phyloP scores from a whole-genome alignment of 92 coral and sea anemone species.

The Montipora capitata region DNA sequence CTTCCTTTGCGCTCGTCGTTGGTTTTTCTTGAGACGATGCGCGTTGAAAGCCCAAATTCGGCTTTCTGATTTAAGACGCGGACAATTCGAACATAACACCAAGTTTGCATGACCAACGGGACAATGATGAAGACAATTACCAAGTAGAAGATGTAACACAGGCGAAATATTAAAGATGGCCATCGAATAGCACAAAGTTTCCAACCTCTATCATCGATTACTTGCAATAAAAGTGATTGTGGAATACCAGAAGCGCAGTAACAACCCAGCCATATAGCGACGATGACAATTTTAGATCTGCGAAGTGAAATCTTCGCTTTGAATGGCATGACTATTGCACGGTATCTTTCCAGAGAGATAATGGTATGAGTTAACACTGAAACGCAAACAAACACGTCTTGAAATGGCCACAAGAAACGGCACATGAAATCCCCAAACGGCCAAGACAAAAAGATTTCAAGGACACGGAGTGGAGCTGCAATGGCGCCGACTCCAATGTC shows the following conservation, averaged over 20 bases:
- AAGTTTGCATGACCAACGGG: conserved; percentile 80
- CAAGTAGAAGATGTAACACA: conserved; percentile 68
- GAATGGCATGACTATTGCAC: conserved; percentile 85
- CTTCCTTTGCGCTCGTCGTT: conserved; percentile 46
- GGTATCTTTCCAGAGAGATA: conserved; percentile 82
- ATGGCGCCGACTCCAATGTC: conserved; percentile 66
- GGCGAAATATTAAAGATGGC: conserved; percentile 65
- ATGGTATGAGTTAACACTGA: conserved; percentile 84
- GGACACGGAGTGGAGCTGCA: conserved; percentile 63
- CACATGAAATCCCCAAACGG: conserved; percentile 71
- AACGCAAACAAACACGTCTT: conserved; percentile 85
- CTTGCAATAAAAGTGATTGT: conserved; percentile 41
- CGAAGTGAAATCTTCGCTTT: conserved; percentile 70
- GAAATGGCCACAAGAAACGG: conserved; percentile 73
- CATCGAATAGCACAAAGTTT: conserved; percentile 48
- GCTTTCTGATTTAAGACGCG: conserved; percentile 65
- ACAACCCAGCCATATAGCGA: conserved; percentile 75
- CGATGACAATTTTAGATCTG: conserved; percentile 72
- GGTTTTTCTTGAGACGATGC: conserved; percentile 37
- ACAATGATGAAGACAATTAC: conserved; percentile 65
- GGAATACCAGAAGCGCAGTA: conserved; percentile 83
- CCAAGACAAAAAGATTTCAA: conserved; percentile 59
- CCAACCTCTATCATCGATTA: conserved; percentile 14
- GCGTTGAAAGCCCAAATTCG: conserved; percentile 44
- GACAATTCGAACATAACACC: conserved; percentile 71